Base-by-base conservation (phyloP, 2,888 invertebrate genomes). In the Phania funesta region DNA sequence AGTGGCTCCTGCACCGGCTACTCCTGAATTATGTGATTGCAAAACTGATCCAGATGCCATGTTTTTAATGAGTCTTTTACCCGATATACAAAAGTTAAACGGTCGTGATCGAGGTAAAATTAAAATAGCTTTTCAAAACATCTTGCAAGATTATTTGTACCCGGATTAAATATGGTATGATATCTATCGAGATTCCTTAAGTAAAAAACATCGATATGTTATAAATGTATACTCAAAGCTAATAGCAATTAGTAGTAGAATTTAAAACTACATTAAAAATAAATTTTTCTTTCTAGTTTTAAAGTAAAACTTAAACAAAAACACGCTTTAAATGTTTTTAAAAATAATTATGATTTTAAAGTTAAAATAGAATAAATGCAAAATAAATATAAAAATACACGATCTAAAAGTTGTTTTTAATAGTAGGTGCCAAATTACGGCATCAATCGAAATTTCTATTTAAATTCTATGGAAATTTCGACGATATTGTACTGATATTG, bases 21-120 rank as follows among this genome's bases (percentile, higher is more conserved):
- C 85, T 52, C 83, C 86, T 6, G 90, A 90, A 11, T 70, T 90
- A 8, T 90, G 90, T 75, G 89, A 88, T 68, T 91, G 91, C 80
- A 90, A 90, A 84, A 88, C 88, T n/a, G 90, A 91, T 84, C 88
- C 90, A n/a, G 91, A 90, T 85, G 90, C 90, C 76, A 90, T 90
- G 90, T 90, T 90, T 56, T 86, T 91, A 6, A 89, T 90, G 89
- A 90, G 90, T 74, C 85, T 90, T 1, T 76, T 90, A 76, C 90
- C 90, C 3, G 90, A 91, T 80, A 90, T 90, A 71, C 89, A 90
- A 84, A 90, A 89, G 65, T 62, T 90, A 7, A 88, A 90, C 64
- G 90, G 90, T n/a, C 89, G 89, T 13, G 90, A 91, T 85, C 87
- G 90, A 20, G 90, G 90, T 50, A 90, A 90, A 85, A 90, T 90